Conservation (phyloP, 2,888 invertebrate genomes). For the Agriopis leucophaearia region DNA sequence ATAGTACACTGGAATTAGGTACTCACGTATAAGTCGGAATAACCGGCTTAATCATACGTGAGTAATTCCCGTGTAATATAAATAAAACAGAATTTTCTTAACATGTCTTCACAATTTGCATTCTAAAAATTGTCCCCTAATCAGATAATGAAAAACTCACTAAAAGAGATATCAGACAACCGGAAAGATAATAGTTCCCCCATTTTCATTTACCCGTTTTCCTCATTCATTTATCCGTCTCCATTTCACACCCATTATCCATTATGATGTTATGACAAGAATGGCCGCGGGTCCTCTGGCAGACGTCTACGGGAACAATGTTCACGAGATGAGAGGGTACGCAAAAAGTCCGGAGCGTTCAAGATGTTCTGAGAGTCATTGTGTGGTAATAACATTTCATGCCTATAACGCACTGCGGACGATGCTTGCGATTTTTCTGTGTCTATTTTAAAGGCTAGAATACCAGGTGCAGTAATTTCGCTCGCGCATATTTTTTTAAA, state of each 20-base stretch:
- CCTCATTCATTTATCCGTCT: conserved; percentile 27
- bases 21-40: no score
- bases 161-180: conserved; percentile 12
- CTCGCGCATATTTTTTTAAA: no score
- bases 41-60: no score
- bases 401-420: conserved; percentile 16
- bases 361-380: conserved; percentile 42
- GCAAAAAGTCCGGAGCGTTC: conserved; percentile 27
- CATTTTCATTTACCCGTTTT: conserved; percentile 18
- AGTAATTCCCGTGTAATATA: no score
- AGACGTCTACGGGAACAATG: conserved; percentile 26
- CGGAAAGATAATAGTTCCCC: conserved; percentile 13
- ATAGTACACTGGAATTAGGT: no score
- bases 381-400: conserved; percentile 47
- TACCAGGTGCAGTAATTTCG: background rate
- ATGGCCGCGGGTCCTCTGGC: conserved; percentile 6
- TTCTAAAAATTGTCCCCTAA: background rate
- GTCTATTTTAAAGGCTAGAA: background rate
- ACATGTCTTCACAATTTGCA: no score
- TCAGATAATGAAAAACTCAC: background rate
- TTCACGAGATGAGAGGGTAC: conserved; percentile 23
- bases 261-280: conserved; percentile 35
- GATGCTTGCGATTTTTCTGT: background rate
- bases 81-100: no score
- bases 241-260: conserved; percentile 35